Evolutionary conservation across 2,888 invertebrate species (phyloP).

Genomic region (Epistrophe grossulariae): DNA sequence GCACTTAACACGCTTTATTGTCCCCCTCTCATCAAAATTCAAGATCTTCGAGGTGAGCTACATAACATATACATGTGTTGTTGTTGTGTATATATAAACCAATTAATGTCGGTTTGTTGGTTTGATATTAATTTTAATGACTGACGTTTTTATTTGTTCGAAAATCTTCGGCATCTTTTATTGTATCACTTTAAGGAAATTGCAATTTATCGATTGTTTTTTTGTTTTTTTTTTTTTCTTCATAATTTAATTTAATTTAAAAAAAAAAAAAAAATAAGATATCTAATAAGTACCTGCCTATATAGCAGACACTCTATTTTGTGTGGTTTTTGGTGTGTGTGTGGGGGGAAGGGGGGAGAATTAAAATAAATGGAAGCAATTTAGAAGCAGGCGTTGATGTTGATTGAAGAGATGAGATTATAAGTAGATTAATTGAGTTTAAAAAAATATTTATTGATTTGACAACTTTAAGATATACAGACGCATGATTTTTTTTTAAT

Average conservation of each 20-base stretch:
- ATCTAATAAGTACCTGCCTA: neutral
- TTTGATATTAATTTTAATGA: constrained; percentile 15
- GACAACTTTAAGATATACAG: neutral
- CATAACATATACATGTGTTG: no score
- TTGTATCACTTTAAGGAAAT: constrained; percentile 6
- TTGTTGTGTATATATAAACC: constrained; percentile 12
- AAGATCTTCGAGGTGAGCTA: neutral
- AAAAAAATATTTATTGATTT: neutral
- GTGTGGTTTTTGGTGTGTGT: neutral
- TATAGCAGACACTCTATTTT: constrained; percentile 11
- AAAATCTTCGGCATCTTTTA: constrained; percentile 9
- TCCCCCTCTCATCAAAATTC: neutral
- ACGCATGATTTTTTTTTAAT: no score
- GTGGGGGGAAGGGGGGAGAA: neutral
- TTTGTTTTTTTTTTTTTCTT: neutral
- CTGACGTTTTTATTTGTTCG: neutral
- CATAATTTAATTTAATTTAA: neutral
- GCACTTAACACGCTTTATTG: constrained; percentile 23
- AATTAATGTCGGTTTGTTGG: constrained; percentile 20
- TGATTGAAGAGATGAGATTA: neutral
- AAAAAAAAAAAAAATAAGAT: neutral
- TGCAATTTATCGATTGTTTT: constrained; percentile 3
- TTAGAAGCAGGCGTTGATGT: neutral
- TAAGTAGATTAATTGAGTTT: neutral
- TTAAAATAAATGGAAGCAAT: constrained; percentile 8